Evolutionary conservation across 1,140 invertebrate species (phyloP).

Genomic region (Eupristina koningsbergeri): DNA sequence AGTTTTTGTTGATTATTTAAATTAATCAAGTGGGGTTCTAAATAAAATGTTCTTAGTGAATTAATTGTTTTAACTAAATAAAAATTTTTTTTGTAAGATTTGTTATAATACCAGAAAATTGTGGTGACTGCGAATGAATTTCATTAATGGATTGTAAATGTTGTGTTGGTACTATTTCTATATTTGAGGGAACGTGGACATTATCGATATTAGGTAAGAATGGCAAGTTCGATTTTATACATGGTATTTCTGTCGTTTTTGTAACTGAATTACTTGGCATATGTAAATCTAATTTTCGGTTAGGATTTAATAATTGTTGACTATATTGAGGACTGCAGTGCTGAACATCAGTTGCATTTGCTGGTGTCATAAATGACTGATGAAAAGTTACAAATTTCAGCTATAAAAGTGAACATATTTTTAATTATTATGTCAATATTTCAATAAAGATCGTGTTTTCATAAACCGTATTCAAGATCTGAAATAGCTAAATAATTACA

Average conservation of each 20-base stretch:
- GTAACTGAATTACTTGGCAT: constrained; percentile 69
- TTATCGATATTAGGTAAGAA: not conserved
- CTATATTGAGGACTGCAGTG: constrained; percentile 60
- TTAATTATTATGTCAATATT: not conserved
- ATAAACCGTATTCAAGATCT: too few relatives aligned
- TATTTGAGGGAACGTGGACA: constrained; percentile 2
- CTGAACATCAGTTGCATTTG: constrained; percentile 65
- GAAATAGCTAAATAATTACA: too few relatives aligned
- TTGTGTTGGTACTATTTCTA: not conserved
- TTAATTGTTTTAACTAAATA: not conserved
- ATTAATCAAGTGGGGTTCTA: not conserved
- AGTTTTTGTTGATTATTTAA: not conserved
- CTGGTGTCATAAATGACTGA: constrained; percentile 62
- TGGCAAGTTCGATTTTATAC: constrained; percentile 15
- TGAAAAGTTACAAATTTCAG: constrained; percentile 62
- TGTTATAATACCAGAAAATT: constrained; percentile 8
- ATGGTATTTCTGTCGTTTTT: constrained; percentile 53
- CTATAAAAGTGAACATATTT: constrained; percentile 52
- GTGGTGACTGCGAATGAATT: not conserved
- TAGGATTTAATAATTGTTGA: constrained; percentile 39
- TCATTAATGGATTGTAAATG: constrained; percentile 23
- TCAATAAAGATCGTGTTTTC: not conserved
- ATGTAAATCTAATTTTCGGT: constrained; percentile 60
- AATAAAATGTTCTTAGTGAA: not conserved
- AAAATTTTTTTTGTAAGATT: constrained; percentile 9